Percentiles rank a stretch among this genome's conserved stretches.
Conservation (phyloP, 2,797 vertebrate genomes). For the Diceros bicornis region DNA sequence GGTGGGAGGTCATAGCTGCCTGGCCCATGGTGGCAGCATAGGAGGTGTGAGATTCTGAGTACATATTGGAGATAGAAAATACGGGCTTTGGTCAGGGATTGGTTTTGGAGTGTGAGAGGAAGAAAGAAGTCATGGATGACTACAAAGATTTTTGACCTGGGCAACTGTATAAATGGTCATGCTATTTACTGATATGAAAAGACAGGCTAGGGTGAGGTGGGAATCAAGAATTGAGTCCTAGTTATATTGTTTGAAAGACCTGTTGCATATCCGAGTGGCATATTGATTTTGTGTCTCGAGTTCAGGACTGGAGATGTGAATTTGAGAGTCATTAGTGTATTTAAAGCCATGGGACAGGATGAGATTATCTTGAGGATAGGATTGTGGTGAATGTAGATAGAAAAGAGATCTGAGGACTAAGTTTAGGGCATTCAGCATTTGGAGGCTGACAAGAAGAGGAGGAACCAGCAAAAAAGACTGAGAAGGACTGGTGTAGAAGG, state of each 20-base stretch:
- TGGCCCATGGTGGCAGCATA: neutral
- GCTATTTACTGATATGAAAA: conserved; percentile 13
- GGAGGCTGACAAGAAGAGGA: neutral
- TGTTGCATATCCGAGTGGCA: neutral
- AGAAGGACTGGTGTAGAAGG: neutral
- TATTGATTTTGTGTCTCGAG: neutral
- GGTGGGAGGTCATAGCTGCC: neutral
- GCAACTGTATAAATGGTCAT: neutral
- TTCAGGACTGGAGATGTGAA: conserved; percentile 14
- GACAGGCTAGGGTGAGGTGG: neutral
- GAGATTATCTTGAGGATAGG: neutral
- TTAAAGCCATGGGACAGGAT: neutral
- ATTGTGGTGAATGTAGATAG: neutral
- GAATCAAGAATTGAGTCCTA: conserved; percentile 36
- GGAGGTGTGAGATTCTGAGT: neutral
- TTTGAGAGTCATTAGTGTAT: neutral
- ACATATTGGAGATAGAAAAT: neutral
- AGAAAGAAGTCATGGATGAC: neutral
- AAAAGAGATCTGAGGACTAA: neutral
- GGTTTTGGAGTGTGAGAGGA: neutral
- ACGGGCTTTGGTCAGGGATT: neutral
- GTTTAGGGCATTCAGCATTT: neutral
- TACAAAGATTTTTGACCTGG: conserved; percentile 26
- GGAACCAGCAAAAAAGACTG: conserved; percentile 40
- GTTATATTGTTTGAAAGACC: neutral